Conservation (phyloP, 2,113 vertebrate genomes). For the Nerophis lumbriciformis region DNA sequence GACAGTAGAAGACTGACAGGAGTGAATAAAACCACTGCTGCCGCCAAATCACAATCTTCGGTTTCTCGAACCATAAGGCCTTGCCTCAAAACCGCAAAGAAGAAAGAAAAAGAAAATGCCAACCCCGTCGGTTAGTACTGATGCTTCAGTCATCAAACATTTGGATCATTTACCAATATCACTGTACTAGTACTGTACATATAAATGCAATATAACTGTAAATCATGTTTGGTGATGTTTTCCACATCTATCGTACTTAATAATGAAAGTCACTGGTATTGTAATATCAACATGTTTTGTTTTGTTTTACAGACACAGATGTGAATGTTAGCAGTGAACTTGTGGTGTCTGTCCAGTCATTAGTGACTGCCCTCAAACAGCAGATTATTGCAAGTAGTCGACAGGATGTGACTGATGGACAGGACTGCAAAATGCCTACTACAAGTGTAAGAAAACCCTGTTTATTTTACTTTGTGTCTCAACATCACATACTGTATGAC, state of each 20-base stretch:
- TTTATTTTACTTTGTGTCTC: background rate
- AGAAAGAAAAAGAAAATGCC: slow-evolving; percentile 4
- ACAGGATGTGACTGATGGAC: slow-evolving; percentile 7
- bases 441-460: background rate
- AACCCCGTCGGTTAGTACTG: slow-evolving; percentile 25
- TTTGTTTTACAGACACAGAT: slow-evolving; percentile 31
- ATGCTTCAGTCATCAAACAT: background rate
- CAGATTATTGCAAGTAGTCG: slow-evolving; percentile 45
- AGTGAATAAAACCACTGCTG: slow-evolving; percentile 3
- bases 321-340: slow-evolving; percentile 72
- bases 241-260: no score
- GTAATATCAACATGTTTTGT: background rate
- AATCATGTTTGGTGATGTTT: no score
- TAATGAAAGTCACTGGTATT: no score
- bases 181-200: no score
- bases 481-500: no score
- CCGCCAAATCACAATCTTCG: slow-evolving; percentile 18
- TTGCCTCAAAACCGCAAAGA: slow-evolving; percentile 18
- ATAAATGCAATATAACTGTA: no score
- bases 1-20: slow-evolving; percentile 14
- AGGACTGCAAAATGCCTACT: slow-evolving; percentile 4
- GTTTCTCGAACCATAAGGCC: slow-evolving; percentile 7
- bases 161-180: no score
- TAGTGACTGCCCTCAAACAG: slow-evolving; percentile 57
- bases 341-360: slow-evolving; percentile 61